These are phyloP conservation scores for Lissocephala sabroskyi DNA, from an alignment of 2,888 invertebrate genomes.

Conservation along the genomic window DNA sequence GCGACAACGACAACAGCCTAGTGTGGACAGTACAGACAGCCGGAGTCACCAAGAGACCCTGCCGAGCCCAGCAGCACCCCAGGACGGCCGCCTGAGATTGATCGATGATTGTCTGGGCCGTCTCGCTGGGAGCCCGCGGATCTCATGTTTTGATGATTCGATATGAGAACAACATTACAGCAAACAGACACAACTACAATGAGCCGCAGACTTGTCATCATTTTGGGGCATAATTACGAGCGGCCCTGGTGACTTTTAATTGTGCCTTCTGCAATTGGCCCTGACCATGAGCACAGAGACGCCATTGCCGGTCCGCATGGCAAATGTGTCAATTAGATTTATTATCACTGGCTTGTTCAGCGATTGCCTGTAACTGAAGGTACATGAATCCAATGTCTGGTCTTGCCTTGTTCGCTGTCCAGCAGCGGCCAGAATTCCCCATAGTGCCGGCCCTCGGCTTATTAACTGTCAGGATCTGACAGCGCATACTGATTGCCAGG, in stretches of 20 bases:
- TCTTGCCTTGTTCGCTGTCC: too few relatives aligned
- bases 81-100: conserved; percentile 29
- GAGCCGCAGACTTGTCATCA: conserved; percentile 46
- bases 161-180: conserved; percentile 62
- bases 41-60: conserved; percentile 40
- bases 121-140: conserved; percentile 5
- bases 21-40: conserved; percentile 69
- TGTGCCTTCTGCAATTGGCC: conserved; percentile 16
- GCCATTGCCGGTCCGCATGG: conserved; percentile 43
- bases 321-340: conserved; percentile 73
- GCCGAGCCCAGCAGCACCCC: conserved; percentile 58
- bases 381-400: conserved; percentile 20
- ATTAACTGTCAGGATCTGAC: conserved; percentile 45
- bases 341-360: conserved; percentile 67
- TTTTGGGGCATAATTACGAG: conserved; percentile 50
- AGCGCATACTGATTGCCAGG: conserved; percentile 46
- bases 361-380: conserved; percentile 40
- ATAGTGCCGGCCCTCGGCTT: too few relatives aligned
- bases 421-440: too few relatives aligned
- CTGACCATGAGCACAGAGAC: too few relatives aligned
- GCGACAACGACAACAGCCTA: conserved; percentile 25
- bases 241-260: conserved; percentile 46
- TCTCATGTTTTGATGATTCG: conserved; percentile 44
- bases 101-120: conserved; percentile 28
- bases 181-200: too few relatives aligned